Evolutionary conservation across 2,113 vertebrate genomes (phyloP), one percentile per base, ranked within the genome.

Genomic region (Ceyx melanurus): DNA sequence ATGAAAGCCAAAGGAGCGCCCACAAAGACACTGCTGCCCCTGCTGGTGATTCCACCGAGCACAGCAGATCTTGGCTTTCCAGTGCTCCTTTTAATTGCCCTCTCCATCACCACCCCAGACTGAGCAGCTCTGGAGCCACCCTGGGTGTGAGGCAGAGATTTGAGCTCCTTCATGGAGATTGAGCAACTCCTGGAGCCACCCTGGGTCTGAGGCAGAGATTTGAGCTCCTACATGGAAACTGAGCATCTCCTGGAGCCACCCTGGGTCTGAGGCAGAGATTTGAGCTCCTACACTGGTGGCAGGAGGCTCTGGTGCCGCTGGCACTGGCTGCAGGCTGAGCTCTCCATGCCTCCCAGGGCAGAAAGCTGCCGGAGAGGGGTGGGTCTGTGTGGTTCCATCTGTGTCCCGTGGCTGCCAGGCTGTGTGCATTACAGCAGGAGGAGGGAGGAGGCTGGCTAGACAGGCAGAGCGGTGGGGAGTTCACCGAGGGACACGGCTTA

Each of bases 301-400:
- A 51, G 37, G 45, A n/a, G 62, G 5, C 42, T 15, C 4, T 0
- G 43, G 1, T 7, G 21, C 71, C 2, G 3, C 29, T 3, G 12
- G 20, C 50, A 5, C 20, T 9, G 22, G 37, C 65, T 18, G 23
- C 19, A 5, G 46, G 82, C 86, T 25, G 58, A 37, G 48, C n/a
- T 28, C 15, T 37, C 33, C 4, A 4, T 0, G 18, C 66, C 40
- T 33, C 46, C 1, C 23, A 4, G 3, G 29, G 6, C 2, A 17
- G 58, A 26, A 22, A 26, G 56, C 20, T 8, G 66, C 13, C 1
- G 2, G 57, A n/a, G 26, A 21, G 23, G 4, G 40, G 1, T 15
- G 1, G 1, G 23, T 9, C 75, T 12, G 11, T 4, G 62, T 0
- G 0, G 9, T 7, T 33, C 4, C 2, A 13, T 37, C 4, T 57